Base-by-base conservation (phyloP, 2,113 vertebrate genomes). In the Thymallus thymallus region DNA sequence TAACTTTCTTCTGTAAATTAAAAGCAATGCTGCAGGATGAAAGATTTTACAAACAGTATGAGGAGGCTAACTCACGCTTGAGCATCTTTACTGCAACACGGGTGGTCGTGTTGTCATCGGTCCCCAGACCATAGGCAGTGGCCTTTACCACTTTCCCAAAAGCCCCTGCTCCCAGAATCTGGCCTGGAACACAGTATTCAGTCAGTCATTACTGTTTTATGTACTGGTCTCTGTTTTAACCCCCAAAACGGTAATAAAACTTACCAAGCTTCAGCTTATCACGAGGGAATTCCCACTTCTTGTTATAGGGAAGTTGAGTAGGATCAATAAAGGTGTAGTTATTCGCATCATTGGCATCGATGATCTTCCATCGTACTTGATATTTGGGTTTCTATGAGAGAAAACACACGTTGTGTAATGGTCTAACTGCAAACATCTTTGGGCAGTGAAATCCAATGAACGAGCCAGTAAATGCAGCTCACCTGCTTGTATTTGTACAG, bases 51-150 rank as follows among this genome's bases (percentile, higher is more conserved):
- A 18, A 6, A 20, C 26, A n/a, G 16, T 3, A 20, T 26, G n/a
- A 74, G 71, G 20, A 9, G 6, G 69, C 24, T 20, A 16, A 66
- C 95, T 96, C 71, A 98, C 98, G 94, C 91, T 99, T 99, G 1
- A 99, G 91, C 98, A 99, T 99, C 92, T 99, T 99, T 72, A 99
- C 98, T 45, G 98, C 98, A 76, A 99, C 98, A 72, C 95, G 97
- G 76, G 94, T 88, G 10, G 56, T 60, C 56, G 90, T 91, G 0
- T 95, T 93, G 18, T 98, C 96, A 13, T 96, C 94, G 82, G 95
- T 92, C 67, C 95, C 96, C 72, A 99, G 82, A 32, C 97, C 98
- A 32, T 93, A 96, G 48, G 98, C 98, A 0, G 95, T 98, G 82
- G 98, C 98, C 87, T 98, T 96, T 26, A 99, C 94, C 1, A 99